Evolutionary conservation across 2,888 invertebrate genomes (phyloP), one percentile per base, ranked within the genome.

Genomic region (Ennomos fuscantarius): DNA sequence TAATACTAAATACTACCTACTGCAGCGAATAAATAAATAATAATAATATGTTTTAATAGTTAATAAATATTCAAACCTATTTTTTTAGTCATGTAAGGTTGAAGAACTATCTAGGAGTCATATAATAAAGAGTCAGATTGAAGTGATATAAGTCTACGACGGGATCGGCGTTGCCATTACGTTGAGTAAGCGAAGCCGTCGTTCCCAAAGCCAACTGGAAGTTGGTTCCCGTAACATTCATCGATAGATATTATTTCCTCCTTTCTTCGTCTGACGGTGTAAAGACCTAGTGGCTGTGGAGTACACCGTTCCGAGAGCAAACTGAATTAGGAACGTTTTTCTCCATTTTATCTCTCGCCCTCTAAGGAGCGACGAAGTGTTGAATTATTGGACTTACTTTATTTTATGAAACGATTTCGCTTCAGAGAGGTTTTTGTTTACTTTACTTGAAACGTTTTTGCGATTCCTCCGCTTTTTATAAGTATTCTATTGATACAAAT

Each of bases 361-460:
- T 81, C 81, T 82, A 78, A 85, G 82, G 80, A 85, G 80, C 81
- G 79, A 68, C 82, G 85, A 86, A 87, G 86, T 86, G 87, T 82
- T 87, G 89, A 90, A 87, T 88, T 90, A 89, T 89, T 84, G 82
- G 84, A 85, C 78, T 86, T 84, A 85, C 86, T 91, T 89, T 88
- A 87, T 88, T 89, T 87, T 87, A 86, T 85, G 84, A 87, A 87
- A 82, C 82, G 84, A 86, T 84, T 84, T 82, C 75, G 77, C 77
- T 76, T 73, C 76, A 67, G 72, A 74, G 76, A 81, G 77, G 81
- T 84, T 87, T 84, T 79, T 84, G 84, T 89, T 87, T 87, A 84
- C 84, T 82, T 85, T 84, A 68, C 76, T 74, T 78, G 76, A 79
- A 85, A 76, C 74, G 78, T 72, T 81, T 79, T 74, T 70, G 66